These are phyloP conservation scores for Drosophila sechellia DNA, from an alignment of 1,140 invertebrate species.

Conservation along the genomic window DNA sequence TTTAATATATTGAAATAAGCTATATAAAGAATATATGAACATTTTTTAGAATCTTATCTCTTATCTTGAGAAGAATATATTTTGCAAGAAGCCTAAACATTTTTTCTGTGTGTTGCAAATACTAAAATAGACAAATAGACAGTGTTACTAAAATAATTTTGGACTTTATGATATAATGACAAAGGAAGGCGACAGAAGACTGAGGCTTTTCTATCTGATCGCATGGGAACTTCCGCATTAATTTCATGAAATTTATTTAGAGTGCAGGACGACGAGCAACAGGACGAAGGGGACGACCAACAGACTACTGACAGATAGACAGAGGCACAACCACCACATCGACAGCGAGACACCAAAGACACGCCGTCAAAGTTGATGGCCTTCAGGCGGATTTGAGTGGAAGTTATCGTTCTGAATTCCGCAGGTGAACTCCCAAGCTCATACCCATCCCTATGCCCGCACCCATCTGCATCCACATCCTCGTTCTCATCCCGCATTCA, in stretches of 20 bases:
- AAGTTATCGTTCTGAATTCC: constrained; percentile 46
- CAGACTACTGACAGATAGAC: constrained; percentile 22
- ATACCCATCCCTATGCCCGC: background rate
- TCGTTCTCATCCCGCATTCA: background rate
- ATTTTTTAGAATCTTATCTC: no score
- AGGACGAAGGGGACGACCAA: constrained; percentile 10
- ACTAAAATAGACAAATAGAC: background rate
- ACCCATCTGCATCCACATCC: background rate
- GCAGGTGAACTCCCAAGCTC: constrained; percentile 53
- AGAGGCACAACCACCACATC: background rate
- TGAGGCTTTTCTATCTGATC: background rate
- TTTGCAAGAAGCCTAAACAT: no score
- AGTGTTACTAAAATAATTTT: background rate
- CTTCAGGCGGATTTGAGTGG: constrained; percentile 40
- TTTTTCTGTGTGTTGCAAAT: background rate
- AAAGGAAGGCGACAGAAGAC: background rate
- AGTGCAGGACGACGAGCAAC: constrained; percentile 15
- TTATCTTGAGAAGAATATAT: no score
- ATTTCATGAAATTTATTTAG: background rate
- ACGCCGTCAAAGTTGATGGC: constrained; percentile 46
- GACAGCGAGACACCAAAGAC: constrained; percentile 2
- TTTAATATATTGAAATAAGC: no score
- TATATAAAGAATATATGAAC: no score
- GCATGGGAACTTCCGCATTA: background rate
- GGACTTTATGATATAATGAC: background rate